Evolutionary conservation across 1,140 invertebrate genomes (phyloP).

Genomic region (Cylas formicarius): DNA sequence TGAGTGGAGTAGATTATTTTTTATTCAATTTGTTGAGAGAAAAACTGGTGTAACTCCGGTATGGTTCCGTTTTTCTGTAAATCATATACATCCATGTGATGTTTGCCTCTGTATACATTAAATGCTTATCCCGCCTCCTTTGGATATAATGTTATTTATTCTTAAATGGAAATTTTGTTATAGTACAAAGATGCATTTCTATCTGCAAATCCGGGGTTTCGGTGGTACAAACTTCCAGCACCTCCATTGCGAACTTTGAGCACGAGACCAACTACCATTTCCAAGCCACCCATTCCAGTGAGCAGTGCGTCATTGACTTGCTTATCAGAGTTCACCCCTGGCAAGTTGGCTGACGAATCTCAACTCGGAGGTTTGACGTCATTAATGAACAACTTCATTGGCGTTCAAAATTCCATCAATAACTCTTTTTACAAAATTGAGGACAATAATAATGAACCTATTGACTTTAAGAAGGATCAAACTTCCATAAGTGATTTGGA

Average conservation of each 20-base stretch:
- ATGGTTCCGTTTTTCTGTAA: too few species aligned
- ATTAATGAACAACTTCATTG: constrained; percentile 44
- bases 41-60: too few species aligned
- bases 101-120: too few species aligned
- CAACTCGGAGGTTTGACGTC: constrained; percentile 79
- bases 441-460: constrained; percentile 28
- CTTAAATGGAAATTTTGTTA: constrained; percentile 40
- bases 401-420: too few species aligned
- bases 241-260: constrained; percentile 69
- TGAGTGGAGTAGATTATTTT: constrained; percentile 35
- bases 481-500: constrained; percentile 14
- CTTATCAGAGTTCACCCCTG: constrained; percentile 52
- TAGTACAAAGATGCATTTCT: constrained; percentile 94
- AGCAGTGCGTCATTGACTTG: constrained; percentile 36
- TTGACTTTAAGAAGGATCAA: neutral
- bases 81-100: too few species aligned
- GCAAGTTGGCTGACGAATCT: constrained; percentile 74
- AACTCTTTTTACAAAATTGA: constrained; percentile 12
- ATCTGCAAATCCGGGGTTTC: constrained; percentile 87
- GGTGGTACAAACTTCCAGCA: constrained; percentile 88
- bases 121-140: too few species aligned
- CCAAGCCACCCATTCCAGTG: constrained; percentile 23
- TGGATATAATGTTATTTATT: too few species aligned
- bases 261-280: constrained; percentile 60
- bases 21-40: too few species aligned